phyloP scores from a whole-genome alignment of 1,140 invertebrate genomes.

The Aphis craccivora region DNA sequence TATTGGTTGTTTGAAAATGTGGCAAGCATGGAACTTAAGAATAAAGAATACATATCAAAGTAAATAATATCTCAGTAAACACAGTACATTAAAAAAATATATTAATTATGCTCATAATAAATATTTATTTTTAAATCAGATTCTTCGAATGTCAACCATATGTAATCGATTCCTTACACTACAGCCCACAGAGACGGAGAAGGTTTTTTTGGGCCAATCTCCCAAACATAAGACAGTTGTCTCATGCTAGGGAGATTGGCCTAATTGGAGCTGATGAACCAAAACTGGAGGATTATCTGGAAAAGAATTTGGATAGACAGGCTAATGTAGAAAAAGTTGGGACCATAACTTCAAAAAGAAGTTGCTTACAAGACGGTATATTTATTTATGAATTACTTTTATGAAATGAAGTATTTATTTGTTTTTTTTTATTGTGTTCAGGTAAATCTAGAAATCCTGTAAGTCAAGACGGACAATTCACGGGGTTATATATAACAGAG shows the following conservation, averaged over 20 bases:
- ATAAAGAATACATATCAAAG: conserved; percentile 31
- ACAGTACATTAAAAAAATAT: neutral
- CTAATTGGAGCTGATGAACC: neutral
- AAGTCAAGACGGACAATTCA: neutral
- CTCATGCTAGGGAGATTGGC: no score
- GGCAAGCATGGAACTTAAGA: conserved; percentile 13
- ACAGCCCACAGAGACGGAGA: neutral
- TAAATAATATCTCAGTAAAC: neutral
- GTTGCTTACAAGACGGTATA: conserved; percentile 41
- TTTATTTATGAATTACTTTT: neutral
- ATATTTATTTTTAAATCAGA: neutral
- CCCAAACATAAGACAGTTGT: neutral
- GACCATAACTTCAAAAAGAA: conserved; percentile 42
- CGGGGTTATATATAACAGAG: conserved; percentile 12
- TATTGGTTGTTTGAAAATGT: conserved; percentile 57
- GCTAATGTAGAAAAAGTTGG: conserved; percentile 41
- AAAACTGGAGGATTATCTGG: conserved; percentile 1
- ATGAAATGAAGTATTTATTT: neutral
- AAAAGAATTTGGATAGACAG: neutral
- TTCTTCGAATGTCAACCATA: conserved; percentile 20
- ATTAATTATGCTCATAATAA: neutral
- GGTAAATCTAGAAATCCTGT: conserved; percentile 7
- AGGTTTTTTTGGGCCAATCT: conserved; percentile 57
- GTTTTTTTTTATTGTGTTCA: neutral
- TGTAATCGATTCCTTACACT: conserved; percentile 22